phyloP scores from a whole-genome alignment of 1,140 invertebrate genomes.

The Leptinotarsa defecta region DNA sequence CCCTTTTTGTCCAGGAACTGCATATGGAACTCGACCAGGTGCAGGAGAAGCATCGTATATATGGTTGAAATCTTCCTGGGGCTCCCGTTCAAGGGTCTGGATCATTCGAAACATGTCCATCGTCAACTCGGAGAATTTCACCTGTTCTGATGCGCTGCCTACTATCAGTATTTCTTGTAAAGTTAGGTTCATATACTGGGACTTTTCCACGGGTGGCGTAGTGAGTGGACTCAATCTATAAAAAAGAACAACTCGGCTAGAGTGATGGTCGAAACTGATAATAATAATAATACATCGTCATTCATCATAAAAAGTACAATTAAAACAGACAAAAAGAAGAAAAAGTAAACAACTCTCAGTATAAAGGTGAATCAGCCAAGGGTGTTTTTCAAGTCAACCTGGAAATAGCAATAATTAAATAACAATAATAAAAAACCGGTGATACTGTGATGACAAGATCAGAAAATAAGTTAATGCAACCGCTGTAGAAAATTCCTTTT shows the following conservation, averaged over 20 bases:
- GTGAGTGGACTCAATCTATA: slow-evolving; percentile 80
- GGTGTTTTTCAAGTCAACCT: background rate
- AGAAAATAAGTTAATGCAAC: too few relatives aligned
- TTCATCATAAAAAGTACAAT: too few relatives aligned
- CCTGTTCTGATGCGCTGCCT: slow-evolving; percentile 91
- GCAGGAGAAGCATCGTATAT: slow-evolving; percentile 87
- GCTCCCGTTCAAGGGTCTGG: slow-evolving; percentile 91
- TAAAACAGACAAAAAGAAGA: too few relatives aligned
- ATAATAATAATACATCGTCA: too few relatives aligned
- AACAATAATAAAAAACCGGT: too few relatives aligned
- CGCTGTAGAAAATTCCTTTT: too few relatives aligned
- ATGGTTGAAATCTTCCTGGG: slow-evolving; percentile 81
- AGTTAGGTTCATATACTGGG: slow-evolving; percentile 81
- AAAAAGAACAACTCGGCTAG: slow-evolving; percentile 30
- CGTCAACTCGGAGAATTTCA: slow-evolving; percentile 97
- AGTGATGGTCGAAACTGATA: too few relatives aligned
- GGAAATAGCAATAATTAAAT: background rate
- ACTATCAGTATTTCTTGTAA: slow-evolving; percentile 95
- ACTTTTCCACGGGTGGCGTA: slow-evolving; percentile 86
- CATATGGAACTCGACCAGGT: slow-evolving; percentile 72
- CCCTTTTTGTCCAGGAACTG: slow-evolving; percentile 60
- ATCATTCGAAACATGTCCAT: slow-evolving; percentile 99
- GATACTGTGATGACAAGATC: too few relatives aligned
- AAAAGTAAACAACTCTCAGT: too few relatives aligned
- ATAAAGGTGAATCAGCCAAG: too few relatives aligned